Base-by-base conservation (phyloP, 2,113 vertebrate species). In the Pterophyllum scalare region DNA sequence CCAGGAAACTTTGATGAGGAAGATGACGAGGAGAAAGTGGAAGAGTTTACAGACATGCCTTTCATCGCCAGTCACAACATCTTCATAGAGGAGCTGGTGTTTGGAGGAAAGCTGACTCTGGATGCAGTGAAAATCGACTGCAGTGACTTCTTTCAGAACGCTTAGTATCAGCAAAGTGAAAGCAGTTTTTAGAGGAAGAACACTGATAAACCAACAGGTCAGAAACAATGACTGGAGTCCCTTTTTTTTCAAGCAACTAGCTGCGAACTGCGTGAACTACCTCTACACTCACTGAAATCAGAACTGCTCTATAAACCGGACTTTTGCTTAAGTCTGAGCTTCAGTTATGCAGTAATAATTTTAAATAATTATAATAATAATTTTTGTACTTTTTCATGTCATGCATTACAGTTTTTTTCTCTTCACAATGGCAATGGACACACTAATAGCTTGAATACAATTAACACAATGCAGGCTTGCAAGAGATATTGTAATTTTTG, bases 71-170 rank as follows among this genome's bases (percentile, higher is more conserved):
- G 82, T 77, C 83, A 79, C 52, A 93, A 82, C 72, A 52, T 88
- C 24, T 88, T 93, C 57, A 59, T 64, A 0, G 91, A 93, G 3
- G 78, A 89, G 0, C 20, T 90, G 67, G 17, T 76, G 54, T 75
- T 90, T 6, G 92, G 89, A 85, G 93, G 92, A 49, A 95, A 88
- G 72, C 65, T 96, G 79, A 96, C 95, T 24, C 87, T 96, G 46
- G 95, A 95, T 28, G 70, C 88, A 0, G 95, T 96, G 20, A 96
- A 94, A 90, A 95, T 96, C 5, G 90, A 95, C 88, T 95, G 96
- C 80, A 91, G 82, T 40, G 81, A 89, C 76, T 88, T 95, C n/a
- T 91, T 92, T 78, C 83, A 92, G 61, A 88, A 81, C n/a, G 13
- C 2, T 35, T 59, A 79, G 38, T 60, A 40, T 52, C 12, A 7